A percentile compares a stretch with the other conserved stretches of the same genome.
These are phyloP conservation scores for Volucella zonaria DNA, from an alignment of 2,888 invertebrate genomes.

Conservation along the genomic window DNA sequence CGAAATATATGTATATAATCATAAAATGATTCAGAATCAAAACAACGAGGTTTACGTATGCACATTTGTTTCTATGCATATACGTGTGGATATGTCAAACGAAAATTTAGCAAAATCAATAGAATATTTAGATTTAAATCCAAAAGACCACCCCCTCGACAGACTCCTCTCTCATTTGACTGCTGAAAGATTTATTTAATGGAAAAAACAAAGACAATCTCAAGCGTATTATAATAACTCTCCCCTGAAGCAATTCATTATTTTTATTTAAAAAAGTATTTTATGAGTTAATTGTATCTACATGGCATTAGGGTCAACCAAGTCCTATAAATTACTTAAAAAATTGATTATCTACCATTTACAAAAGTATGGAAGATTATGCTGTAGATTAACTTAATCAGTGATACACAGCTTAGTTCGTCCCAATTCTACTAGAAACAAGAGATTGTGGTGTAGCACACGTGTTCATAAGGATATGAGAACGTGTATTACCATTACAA, in stretches of 20 bases:
- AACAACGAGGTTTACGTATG: conserved; percentile 13
- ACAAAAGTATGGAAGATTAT: too few species aligned
- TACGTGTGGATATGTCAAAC: not conserved
- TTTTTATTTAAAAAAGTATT: not conserved
- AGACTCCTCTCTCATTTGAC: too few species aligned
- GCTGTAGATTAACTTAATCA: too few species aligned
- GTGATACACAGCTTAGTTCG: too few species aligned
- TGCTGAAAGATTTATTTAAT: too few species aligned
- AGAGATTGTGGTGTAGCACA: too few species aligned
- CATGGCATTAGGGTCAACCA: conserved; percentile 13
- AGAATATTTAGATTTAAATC: conserved; percentile 9
- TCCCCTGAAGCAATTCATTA: not conserved
- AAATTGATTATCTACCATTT: not conserved
- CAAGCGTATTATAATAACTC: not conserved
- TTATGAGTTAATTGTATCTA: conserved; percentile 13
- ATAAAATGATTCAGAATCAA: conserved; percentile 21
- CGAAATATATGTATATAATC: conserved; percentile 24
- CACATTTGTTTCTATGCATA: not conserved
- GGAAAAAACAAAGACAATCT: too few species aligned
- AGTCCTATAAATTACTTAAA: not conserved
- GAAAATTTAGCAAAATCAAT: conserved; percentile 1
- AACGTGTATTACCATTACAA: too few species aligned
- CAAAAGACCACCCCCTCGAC: too few species aligned
- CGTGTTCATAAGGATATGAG: too few species aligned
- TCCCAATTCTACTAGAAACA: too few species aligned